Base-by-base conservation (phyloP, 2,888 invertebrate species). In the Dromius quadrimaculatus region DNA sequence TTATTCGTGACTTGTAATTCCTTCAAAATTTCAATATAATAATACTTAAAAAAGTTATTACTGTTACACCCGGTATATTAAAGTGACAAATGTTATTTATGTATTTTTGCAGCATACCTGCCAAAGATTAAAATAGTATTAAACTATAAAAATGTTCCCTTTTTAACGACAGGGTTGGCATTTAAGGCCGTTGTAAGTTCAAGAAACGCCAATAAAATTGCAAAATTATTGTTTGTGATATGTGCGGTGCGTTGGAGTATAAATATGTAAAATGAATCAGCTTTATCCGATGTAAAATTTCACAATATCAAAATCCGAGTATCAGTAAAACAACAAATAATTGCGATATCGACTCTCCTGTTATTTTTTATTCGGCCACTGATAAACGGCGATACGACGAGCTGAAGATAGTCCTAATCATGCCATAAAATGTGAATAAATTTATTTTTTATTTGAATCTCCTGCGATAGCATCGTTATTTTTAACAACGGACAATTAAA, bases 381-480 rank as follows among this genome's bases (percentile, higher is more conserved):
- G 50, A 54, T 54, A 54, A 54, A 28, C 28, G 50, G 28, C 50
- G 50, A 54, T 54, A 54, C 50, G 28, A 13, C 15, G 28, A 54
- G 50, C 13, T 28, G 23, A 54, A 54, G 50, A 54, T 54, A 61
- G 61, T 22, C 61, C 36, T 41, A 61, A 61, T 61, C 61, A 61
- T 41, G 41, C 61, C 22, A 36, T 61, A 61, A 61, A 61, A 61
- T 38, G 61, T 61, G 41, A 34, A 61, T 61, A 61, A 61, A 61
- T 61, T 61, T 59, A 54, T 54, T 54, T 54, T 54, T 54, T 54
- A 54, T 54, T 54, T 28, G 50, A 54, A 54, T 54, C 50, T 54
- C 50, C 50, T 54, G 28, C 50, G 50, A 59, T 59, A 59, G n/a
- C 38, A 59, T 59, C 59, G 59, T 59, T 59, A 59, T 59, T 59